Conservation (phyloP, 2,113 vertebrate species). For the Cercopithecus mona region DNA sequence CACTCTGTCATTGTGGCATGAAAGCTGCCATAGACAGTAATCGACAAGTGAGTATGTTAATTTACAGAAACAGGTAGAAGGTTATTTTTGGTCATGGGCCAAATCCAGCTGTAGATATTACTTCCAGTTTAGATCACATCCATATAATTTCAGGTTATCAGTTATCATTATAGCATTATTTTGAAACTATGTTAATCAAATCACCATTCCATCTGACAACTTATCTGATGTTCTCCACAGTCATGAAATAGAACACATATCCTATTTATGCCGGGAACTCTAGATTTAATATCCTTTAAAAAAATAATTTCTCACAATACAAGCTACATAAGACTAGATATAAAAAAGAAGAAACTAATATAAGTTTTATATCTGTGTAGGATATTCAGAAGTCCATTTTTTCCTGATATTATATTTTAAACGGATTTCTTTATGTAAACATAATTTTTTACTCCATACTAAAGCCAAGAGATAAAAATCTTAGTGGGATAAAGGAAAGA, state of each 20-base stretch:
- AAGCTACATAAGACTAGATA: background rate
- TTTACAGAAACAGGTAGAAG: background rate
- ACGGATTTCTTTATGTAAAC: background rate
- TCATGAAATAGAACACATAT: background rate
- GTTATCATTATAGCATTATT: background rate
- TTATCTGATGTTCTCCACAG: background rate
- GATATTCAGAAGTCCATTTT: conserved; percentile 49
- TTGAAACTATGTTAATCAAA: background rate
- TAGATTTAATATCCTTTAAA: conserved; percentile 8
- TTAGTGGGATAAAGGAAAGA: conserved; percentile 21
- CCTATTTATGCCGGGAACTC: background rate
- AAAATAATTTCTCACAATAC: background rate
- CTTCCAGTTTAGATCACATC: background rate
- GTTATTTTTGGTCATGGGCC: background rate
- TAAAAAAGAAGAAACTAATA: background rate
- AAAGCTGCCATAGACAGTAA: background rate
- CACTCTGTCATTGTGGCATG: background rate
- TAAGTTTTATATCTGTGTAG: background rate
- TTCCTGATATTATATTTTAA: conserved; percentile 25
- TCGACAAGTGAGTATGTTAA: background rate
- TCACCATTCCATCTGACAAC: background rate
- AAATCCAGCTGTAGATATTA: background rate
- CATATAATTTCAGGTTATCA: background rate
- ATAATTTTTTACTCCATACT: background rate
- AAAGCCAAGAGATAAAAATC: conserved; percentile 51